Base-by-base conservation (phyloP, 2,888 invertebrate species). In the Euzophera pinguis region DNA sequence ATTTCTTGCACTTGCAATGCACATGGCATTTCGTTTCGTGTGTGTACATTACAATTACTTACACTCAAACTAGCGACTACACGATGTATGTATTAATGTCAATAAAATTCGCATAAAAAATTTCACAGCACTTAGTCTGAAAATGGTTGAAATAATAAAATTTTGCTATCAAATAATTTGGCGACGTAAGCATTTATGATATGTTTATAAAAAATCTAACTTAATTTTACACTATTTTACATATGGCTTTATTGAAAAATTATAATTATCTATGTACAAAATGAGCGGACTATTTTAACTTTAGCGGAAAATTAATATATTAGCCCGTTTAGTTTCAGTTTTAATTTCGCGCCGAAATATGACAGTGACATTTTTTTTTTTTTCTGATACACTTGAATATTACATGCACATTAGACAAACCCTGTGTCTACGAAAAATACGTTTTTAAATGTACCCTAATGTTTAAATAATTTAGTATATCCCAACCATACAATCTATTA, bases 401-500 rank as follows among this genome's bases (percentile, higher is more conserved):
- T 10, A 49, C 13, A 27, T 29, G 5, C 5, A 3, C 5, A 22
- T 17, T 10, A 16, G 35, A 12, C 34, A 32, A 42, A 50, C 50
- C 50, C 50, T 50, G n/a, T n/a, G 34, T 42, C 50, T 50, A 41
- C 41, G 4, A 39, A 38, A n/a, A 34, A 22, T 42, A 34, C 47
- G 39, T 38, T 54, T 51, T n/a, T n/a, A n/a, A 45, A 37, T 43
- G 9, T 42, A 32, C 53, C 53, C 51, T 35, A 56, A 4, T 47
- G 43, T 47, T 55, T 50, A 49, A 52, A 47, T 47, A 52, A 39
- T 52, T 50, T 47, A 27, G 37, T 22, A 45, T 27, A 37, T 12
- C 27, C 27, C 27, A 37, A 8, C 37, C 43, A 29, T 14, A 52
- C 16, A 52, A 6, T 52, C 37, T 32, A 53, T 51, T 53, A 48